These are phyloP conservation scores for Atta cephalotes DNA, from an alignment of 1,140 invertebrate species.

Conservation along the genomic window DNA sequence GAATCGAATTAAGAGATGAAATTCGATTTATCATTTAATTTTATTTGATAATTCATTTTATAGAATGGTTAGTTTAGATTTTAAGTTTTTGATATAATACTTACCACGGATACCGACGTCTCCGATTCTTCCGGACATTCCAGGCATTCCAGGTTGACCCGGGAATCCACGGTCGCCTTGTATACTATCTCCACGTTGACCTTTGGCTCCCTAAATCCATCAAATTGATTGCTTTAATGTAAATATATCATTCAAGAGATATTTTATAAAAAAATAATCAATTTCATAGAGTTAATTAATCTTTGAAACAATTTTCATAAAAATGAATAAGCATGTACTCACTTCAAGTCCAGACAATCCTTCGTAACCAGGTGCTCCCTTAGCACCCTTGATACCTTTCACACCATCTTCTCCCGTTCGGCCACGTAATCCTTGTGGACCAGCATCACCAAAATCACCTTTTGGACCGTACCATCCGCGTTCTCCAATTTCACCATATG, in stretches of 20 bases:
- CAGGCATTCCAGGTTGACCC: constrained; percentile 84
- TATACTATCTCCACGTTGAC: constrained; percentile 82
- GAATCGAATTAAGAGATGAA: not conserved
- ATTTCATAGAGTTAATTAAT: constrained; percentile 15
- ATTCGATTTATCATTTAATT: not conserved
- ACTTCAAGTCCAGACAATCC: constrained; percentile 81
- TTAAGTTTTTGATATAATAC: not conserved
- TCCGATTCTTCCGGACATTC: constrained; percentile 84
- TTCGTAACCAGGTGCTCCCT: constrained; percentile 84
- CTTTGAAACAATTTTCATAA: not conserved
- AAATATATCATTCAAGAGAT: not conserved
- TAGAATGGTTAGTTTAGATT: not conserved
- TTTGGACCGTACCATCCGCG: constrained; percentile 77
- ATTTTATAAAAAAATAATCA: not conserved
- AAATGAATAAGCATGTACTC: constrained; percentile 38
- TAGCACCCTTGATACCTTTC: constrained; percentile 86
- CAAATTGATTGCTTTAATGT: constrained; percentile 12
- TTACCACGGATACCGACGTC: constrained; percentile 84
- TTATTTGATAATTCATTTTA: not conserved
- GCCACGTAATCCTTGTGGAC: constrained; percentile 83
- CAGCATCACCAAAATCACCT: constrained; percentile 82
- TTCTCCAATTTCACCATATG: constrained; percentile 84
- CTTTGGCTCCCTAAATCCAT: constrained; percentile 79
- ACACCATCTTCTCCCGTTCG: constrained; percentile 84
- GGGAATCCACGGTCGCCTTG: constrained; percentile 83